Base-by-base conservation (phyloP, 2,888 invertebrate genomes). In the Cynaeus angustus region DNA sequence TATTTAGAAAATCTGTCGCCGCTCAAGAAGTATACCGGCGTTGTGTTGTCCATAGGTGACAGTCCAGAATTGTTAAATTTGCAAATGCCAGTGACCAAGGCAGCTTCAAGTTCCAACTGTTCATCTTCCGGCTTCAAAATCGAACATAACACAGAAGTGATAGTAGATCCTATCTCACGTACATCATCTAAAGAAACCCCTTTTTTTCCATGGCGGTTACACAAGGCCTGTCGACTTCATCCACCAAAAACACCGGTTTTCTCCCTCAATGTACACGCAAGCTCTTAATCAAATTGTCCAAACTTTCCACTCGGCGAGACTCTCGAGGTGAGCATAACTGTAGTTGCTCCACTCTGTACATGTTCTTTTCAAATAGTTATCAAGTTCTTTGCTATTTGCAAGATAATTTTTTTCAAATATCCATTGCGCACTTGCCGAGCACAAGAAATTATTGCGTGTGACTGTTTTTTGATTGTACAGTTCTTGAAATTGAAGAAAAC, bases 201-300 rank as follows among this genome's bases (percentile, higher is more conserved):
- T n/a, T n/a, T 46, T 10, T 10, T 10, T 61, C 61, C 28, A 43
- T 58, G 58, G 43, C 43, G 58, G 58, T 43, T 58, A 58, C 48
- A 61, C 61, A 61, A 61, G 61, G 48, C 56, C 41, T 43, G 41
- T 38, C 56, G 41, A 56, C 10, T 56, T 56, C 41, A 56, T 56
- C 56, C 10, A 41, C 56, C 41, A 56, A 56, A 56, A 56, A 41
- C 56, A 56, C 26, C 37, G 55, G 55, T 50, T 53, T 37, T 53
- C 53, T 53, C 13, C 37, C 33, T 13, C 53, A 53, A 26, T 26
- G 56, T 16, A 58, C 10, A 21, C 41, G 41, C 43, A 56, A 56
- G 50, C 50, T 61, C 38, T 33, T 46, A 48, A 61, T 61, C 61
- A 61, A 61, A 59, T 59, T 59, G 46, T 59, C 2, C 59, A 59